Conservation (phyloP, 2,113 vertebrate genomes). For the Muscicapa adusta region DNA sequence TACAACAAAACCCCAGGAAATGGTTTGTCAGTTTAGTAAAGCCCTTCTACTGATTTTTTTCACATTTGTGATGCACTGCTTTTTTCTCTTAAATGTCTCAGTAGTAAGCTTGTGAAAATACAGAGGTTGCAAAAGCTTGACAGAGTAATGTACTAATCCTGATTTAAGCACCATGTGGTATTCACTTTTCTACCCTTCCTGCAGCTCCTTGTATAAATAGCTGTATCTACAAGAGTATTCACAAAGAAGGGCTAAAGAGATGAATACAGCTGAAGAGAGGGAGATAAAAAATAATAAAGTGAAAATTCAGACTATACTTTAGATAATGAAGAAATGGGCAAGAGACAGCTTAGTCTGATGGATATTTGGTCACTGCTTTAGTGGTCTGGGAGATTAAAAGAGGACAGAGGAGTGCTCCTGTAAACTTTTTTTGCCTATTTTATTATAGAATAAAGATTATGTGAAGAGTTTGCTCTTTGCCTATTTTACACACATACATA, state of each 20-base stretch:
- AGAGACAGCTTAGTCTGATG: not conserved
- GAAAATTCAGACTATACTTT: not conserved
- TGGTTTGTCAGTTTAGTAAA: constrained; percentile 70
- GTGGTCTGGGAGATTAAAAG: not conserved
- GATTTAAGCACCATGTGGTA: not conserved
- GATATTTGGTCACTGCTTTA: not conserved
- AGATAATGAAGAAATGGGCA: not conserved
- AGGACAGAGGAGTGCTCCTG: not conserved
- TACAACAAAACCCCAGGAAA: constrained; percentile 54
- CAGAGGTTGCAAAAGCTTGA: not conserved
- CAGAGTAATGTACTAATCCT: not conserved
- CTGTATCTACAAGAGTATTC: not conserved
- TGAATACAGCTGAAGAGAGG: not conserved
- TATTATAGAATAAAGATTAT: not conserved
- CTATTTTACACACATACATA: not conserved
- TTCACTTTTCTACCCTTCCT: not conserved
- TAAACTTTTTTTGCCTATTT: not conserved
- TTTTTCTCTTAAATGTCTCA: not conserved
- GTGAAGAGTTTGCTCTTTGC: not conserved
- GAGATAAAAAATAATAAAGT: not conserved
- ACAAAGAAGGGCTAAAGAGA: not conserved
- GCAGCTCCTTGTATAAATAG: not conserved
- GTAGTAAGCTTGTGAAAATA: not conserved
- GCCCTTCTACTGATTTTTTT: not conserved
- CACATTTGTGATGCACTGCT: not conserved